phyloP scores from a whole-genome alignment of 2,113 vertebrate genomes.

The Ameiurus melas region DNA sequence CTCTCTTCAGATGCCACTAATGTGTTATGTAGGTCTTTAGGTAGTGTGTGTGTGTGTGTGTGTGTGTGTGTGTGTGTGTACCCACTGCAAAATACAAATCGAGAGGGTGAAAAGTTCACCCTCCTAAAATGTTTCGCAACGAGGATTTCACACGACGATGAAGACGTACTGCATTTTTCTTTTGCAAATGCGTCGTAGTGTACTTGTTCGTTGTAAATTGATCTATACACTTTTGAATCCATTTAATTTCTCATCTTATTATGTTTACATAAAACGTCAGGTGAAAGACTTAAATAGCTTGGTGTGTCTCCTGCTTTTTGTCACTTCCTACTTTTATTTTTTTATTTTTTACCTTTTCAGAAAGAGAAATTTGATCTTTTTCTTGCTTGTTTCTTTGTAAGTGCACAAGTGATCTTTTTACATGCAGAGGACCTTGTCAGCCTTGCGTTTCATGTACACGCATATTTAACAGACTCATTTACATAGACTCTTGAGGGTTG shows the following conservation, averaged over 20 bases:
- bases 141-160: not conserved
- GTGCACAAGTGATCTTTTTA: not conserved
- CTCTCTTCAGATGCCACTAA: not conserved
- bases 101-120: not conserved
- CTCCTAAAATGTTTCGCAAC: not conserved
- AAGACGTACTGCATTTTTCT: not conserved
- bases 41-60: no score
- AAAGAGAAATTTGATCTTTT: not conserved
- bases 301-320: not conserved
- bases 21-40: not conserved
- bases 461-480: not conserved
- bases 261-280: not conserved
- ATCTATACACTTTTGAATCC: not conserved
- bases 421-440: not conserved
- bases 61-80: not conserved
- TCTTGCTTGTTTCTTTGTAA: not conserved
- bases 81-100: not conserved
- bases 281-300: not conserved
- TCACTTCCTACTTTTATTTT: not conserved
- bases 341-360: not conserved
- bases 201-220: not conserved
- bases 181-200: not conserved
- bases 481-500: not conserved
- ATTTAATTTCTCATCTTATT: not conserved
- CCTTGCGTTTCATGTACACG: not conserved